Conservation (phyloP, 2,888 invertebrate genomes). For the Lucinisca nassula region DNA sequence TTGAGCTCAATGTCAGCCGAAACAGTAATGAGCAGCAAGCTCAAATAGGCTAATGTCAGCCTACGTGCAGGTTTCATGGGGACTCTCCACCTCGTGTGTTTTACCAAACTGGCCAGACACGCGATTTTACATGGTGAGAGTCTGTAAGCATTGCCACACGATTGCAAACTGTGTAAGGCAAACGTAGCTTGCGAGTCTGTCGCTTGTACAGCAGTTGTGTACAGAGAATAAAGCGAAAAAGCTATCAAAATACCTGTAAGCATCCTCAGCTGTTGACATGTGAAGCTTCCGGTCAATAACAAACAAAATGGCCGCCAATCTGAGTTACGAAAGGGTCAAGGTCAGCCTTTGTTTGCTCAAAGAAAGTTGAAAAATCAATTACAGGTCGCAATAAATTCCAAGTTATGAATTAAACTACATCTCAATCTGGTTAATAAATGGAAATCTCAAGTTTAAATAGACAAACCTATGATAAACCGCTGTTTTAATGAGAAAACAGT, state of each 20-base stretch:
- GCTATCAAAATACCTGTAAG: background rate
- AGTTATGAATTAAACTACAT: background rate
- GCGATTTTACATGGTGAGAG: conserved; percentile 1
- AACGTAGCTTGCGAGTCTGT: background rate
- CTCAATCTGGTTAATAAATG: too few species aligned
- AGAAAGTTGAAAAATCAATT: background rate
- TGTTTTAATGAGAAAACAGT: background rate
- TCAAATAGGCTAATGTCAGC: background rate
- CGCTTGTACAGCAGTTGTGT: background rate
- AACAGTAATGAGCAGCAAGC: background rate
- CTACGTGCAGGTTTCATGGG: background rate
- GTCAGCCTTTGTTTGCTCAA: background rate
- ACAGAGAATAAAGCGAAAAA: background rate
- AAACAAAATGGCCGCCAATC: background rate
- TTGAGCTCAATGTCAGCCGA: background rate
- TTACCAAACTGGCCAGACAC: background rate
- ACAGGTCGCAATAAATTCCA: background rate
- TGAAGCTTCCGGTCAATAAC: background rate
- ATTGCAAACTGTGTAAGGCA: conserved; percentile 2
- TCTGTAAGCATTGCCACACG: background rate
- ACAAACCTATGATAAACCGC: background rate
- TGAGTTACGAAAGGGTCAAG: background rate
- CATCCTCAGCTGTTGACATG: too few species aligned
- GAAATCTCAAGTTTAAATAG: too few species aligned
- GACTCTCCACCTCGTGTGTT: background rate